Conservation (phyloP, 37 sponge, comb jelly and placozoan species). For the Cladorhizidae sp. region DNA sequence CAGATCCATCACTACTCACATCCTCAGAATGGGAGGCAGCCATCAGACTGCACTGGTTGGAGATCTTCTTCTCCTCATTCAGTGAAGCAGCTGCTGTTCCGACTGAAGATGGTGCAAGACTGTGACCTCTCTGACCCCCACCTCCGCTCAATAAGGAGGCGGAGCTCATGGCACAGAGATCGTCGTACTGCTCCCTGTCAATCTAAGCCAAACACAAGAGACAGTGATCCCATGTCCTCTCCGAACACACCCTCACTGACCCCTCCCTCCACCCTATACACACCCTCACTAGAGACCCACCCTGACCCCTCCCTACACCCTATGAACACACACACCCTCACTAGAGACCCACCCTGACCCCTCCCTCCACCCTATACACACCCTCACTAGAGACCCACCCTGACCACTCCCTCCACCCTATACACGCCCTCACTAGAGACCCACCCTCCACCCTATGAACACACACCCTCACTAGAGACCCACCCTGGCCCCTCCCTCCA, state of each 20-base stretch:
- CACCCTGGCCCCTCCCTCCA: too few relatives aligned
- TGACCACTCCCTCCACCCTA: too few relatives aligned
- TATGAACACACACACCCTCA: background rate
- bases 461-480: too few relatives aligned
- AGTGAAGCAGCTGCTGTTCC: background rate
- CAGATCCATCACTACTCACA: slow-evolving; percentile 16
- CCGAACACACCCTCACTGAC: background rate
- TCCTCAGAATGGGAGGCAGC: slow-evolving; percentile 4
- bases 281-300: too few relatives aligned
- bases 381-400: too few relatives aligned
- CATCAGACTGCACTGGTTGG: background rate
- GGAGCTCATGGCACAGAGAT: slow-evolving; percentile 1
- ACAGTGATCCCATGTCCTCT: background rate
- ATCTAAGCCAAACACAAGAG: too few relatives aligned
- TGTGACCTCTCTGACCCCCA: slow-evolving; percentile 5
- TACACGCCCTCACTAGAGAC: too few relatives aligned
- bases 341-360: slow-evolving; percentile 17
- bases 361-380: background rate
- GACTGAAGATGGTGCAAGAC: background rate
- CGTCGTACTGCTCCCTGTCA: background rate
- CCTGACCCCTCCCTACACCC: too few relatives aligned
- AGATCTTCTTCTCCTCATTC: background rate
- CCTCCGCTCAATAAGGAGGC: background rate
- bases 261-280: slow-evolving; percentile 1
- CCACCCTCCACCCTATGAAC: too few relatives aligned